Evolutionary conservation across 2,888 invertebrate species (phyloP).

Genomic region (Eupithecia vulgata): DNA sequence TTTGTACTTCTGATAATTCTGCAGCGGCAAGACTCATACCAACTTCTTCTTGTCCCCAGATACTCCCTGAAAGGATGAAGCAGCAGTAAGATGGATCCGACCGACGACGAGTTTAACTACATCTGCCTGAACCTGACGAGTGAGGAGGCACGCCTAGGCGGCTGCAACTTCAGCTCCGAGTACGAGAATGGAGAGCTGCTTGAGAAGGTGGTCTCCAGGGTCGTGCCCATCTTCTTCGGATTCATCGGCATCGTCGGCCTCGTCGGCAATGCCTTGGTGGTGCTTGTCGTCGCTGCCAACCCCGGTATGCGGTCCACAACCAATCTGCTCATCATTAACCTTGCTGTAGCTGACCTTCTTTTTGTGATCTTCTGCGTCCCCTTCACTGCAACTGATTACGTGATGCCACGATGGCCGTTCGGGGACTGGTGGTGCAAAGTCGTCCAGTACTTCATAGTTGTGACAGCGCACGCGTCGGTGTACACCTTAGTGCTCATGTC

Average conservation of each 20-base stretch:
- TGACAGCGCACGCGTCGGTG: constrained; percentile 96
- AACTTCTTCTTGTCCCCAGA: constrained; percentile 31
- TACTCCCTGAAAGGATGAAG: constrained; percentile 43
- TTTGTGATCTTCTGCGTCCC: constrained; percentile 97
- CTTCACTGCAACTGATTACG: constrained; percentile 96
- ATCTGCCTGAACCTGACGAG: constrained; percentile 74
- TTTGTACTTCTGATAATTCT: neutral
- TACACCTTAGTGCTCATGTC: constrained; percentile 98
- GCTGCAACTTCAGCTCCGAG: constrained; percentile 73
- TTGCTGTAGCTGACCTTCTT: constrained; percentile 94
- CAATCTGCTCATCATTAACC: constrained; percentile 94
- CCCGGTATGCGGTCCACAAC: constrained; percentile 97
- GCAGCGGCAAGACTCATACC: neutral
- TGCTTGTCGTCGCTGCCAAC: constrained; percentile 93
- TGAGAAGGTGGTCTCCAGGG: constrained; percentile 87
- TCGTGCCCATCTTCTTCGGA: constrained; percentile 93
- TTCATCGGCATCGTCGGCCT: constrained; percentile 94
- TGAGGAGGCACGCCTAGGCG: constrained; percentile 65
- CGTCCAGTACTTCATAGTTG: constrained; percentile 95
- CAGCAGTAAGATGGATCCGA: constrained; percentile 67
- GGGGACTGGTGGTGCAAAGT: constrained; percentile 95
- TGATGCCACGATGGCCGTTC: constrained; percentile 94
- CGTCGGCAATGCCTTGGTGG: constrained; percentile 94
- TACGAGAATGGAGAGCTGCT: constrained; percentile 81
- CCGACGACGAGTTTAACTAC: constrained; percentile 76